Base-by-base conservation (phyloP, 2,113 vertebrate species). In the Engraulis encrasicolus region DNA sequence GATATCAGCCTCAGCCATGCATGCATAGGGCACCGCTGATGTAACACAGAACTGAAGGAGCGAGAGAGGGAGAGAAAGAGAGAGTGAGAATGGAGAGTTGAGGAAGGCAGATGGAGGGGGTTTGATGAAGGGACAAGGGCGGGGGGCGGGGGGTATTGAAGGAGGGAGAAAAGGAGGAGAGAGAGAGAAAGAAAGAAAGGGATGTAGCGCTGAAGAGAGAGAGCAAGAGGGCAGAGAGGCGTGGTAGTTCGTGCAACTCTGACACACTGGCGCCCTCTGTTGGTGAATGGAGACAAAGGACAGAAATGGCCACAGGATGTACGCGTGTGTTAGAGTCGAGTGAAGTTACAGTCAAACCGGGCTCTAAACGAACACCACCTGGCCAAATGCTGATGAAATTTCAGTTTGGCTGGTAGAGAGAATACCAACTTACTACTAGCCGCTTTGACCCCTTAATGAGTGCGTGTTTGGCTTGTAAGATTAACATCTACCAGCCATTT, bases 241-340 rank as follows among this genome's bases (percentile, higher is more conserved):
- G 37, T 5, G 78, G 79, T 48, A 9, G 81, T n/a, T 38, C n/a
- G 48, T 48, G 38, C 6, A 81, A 71, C 27, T 71, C 38, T 31
- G 81, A 20, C n/a, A 36, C 81, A 52, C 34, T 23, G 36, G 52
- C 54, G 31, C 81, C 54, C 81, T 82, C 81, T 82, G 81, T 66
- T 66, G 81, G 81, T 38, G n/a, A 66, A 23, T 27, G 58, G 58
- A 66, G 1, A 7, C 9, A 6, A 23, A 58, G 19, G 54, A 23
- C 40, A 45, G 40, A 3, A 14, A 66, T 23, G 9, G 23, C n/a
- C 27, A 14, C 9, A 27, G 58, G 9, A 66, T 66, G 58, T 27
- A 11, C 31, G 40, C 9, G 9, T 45, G 40, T 45, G 3, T 45
- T 9, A 45, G 40, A 3, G n/a, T n/a, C n/a, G n/a, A n/a, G n/a